phyloP scores from a whole-genome alignment of 2,888 invertebrate species.

The Pherbina coryleti region DNA sequence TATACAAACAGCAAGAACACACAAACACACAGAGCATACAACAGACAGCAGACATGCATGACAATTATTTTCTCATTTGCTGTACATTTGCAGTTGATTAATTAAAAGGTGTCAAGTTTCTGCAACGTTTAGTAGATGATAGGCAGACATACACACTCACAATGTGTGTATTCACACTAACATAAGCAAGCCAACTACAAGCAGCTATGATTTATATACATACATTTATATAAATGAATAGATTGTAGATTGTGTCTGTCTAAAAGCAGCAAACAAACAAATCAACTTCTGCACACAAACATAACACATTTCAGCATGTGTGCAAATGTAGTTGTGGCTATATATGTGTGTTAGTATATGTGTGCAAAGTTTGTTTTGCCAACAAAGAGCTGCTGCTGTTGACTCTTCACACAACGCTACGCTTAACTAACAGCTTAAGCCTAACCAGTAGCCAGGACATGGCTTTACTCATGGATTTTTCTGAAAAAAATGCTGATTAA shows the following conservation, averaged over 20 bases:
- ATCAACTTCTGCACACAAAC: background rate
- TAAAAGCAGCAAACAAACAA: background rate
- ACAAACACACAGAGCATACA: background rate
- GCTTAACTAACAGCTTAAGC: too few species aligned
- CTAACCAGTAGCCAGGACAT: background rate
- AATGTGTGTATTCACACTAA: background rate
- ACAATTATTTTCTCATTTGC: constrained; percentile 36
- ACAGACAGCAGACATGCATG: constrained; percentile 8
- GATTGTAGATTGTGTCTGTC: background rate
- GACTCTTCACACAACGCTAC: background rate
- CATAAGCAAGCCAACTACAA: background rate
- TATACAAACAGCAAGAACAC: background rate
- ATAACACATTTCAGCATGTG: background rate
- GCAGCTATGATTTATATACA: background rate
- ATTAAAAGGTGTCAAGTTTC: constrained; percentile 41
- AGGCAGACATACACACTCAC: constrained; percentile 14
- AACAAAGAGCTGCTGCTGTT: constrained; percentile 12
- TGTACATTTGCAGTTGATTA: constrained; percentile 37
- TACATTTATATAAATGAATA: background rate
- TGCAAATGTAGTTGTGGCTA: background rate
- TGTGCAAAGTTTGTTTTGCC: background rate
- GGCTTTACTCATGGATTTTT: background rate
- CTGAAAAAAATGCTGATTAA: constrained; percentile 28
- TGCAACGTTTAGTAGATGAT: constrained; percentile 34
- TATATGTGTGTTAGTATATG: constrained; percentile 8